Percentiles rank a stretch among this genome's conserved stretches.
Evolutionary conservation across 2,113 vertebrate genomes (phyloP).

Genomic region (Turnix velox): DNA sequence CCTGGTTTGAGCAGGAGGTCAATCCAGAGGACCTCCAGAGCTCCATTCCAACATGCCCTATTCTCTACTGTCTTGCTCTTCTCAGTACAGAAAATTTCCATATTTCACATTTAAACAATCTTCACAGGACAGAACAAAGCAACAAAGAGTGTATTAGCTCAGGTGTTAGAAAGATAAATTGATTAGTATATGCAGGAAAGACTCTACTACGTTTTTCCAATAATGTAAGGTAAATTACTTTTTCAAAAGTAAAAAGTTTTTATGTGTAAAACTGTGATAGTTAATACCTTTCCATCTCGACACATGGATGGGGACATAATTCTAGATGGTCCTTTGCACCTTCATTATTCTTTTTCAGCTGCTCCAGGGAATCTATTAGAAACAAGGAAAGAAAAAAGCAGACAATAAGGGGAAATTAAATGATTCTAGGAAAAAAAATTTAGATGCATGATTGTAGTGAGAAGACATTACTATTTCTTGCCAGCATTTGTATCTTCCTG

Average conservation of each 20-base stretch:
- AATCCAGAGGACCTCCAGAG: background rate
- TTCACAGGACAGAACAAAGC: background rate
- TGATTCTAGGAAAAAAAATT: background rate
- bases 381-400: background rate
- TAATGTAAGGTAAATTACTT: background rate
- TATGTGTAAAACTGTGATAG: background rate
- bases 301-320: background rate
- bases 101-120: background rate
- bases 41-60: background rate
- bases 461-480: background rate
- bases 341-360: background rate
- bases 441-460: background rate
- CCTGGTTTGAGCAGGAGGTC: background rate
- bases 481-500: background rate
- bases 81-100: background rate
- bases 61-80: background rate
- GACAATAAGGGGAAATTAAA: background rate
- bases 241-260: background rate
- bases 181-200: background rate
- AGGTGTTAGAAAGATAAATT: background rate
- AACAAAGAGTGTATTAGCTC: background rate
- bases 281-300: conserved; percentile 71
- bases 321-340: background rate
- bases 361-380: conserved; percentile 32
- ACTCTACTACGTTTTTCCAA: background rate